A percentile compares a stretch with the other conserved stretches of the same genome.
Conservation (phyloP, 2,888 invertebrate genomes). For the Euzophera pinguis region DNA sequence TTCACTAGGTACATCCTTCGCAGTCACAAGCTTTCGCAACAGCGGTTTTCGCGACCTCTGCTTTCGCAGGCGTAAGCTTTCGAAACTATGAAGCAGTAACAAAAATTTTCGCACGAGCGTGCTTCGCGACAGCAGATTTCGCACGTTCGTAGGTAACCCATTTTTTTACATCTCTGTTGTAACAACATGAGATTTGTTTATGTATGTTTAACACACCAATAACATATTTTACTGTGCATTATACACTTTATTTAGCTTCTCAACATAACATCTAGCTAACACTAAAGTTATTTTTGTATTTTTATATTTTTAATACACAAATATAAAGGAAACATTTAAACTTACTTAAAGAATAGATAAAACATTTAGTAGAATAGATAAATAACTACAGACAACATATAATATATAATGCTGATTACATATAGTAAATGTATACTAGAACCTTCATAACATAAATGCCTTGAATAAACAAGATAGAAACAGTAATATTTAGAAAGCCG, state of each 20-base stretch:
- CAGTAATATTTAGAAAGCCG: conserved; percentile 16
- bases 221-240: conserved; percentile 29
- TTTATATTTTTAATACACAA: conserved; percentile 34
- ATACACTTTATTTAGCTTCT: conserved; percentile 44
- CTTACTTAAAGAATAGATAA: conserved; percentile 29
- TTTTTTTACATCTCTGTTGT: neutral
- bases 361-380: conserved; percentile 36
- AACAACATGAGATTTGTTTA: neutral
- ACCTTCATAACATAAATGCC: neutral
- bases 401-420: conserved; percentile 3
- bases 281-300: conserved; percentile 34
- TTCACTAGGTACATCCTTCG: too few relatives aligned
- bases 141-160: too few relatives aligned
- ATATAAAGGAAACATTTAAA: conserved; percentile 28
- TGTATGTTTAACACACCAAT: conserved; percentile 10
- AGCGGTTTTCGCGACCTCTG: too few relatives aligned
- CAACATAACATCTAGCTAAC: conserved; percentile 34
- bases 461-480: neutral
- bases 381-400: conserved; percentile 25
- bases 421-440: neutral
- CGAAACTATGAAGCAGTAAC: too few relatives aligned
- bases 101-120: too few relatives aligned
- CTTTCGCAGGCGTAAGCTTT: too few relatives aligned
- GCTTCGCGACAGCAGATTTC: too few relatives aligned
- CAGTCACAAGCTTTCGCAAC: too few relatives aligned